phyloP scores from a whole-genome alignment of 1,140 invertebrate genomes.

The Drosophila cardini region DNA sequence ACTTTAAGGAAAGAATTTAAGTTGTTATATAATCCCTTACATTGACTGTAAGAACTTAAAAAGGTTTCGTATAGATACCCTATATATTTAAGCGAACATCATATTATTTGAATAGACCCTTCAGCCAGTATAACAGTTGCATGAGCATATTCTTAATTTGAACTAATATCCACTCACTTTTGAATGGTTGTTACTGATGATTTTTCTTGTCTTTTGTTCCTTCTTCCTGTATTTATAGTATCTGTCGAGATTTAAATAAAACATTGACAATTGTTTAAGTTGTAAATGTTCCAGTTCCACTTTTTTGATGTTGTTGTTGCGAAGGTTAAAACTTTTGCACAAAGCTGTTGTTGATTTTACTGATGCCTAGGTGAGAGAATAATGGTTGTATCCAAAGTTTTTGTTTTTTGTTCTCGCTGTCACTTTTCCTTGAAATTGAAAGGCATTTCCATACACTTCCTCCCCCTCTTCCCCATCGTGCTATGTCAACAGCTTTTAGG shows the following conservation, averaged over 20 bases:
- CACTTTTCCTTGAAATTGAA: constrained; percentile 13
- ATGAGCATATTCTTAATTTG: constrained; percentile 10
- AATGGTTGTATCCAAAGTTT: constrained; percentile 20
- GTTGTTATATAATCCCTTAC: too few species aligned
- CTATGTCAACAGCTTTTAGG: constrained; percentile 28
- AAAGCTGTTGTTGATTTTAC: constrained; percentile 51
- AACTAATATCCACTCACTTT: constrained; percentile 55
- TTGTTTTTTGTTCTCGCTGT: neutral
- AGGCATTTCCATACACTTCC: constrained; percentile 23
- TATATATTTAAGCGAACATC: neutral
- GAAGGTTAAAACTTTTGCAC: constrained; percentile 52
- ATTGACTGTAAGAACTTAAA: too few species aligned
- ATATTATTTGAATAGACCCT: neutral
- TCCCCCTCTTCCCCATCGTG: neutral
- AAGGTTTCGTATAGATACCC: too few species aligned
- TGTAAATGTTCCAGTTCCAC: constrained; percentile 17
- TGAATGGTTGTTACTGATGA: constrained; percentile 46
- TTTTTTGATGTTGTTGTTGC: neutral
- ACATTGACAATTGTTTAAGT: constrained; percentile 67
- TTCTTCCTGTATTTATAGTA: constrained; percentile 29
- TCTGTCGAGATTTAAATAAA: constrained; percentile 67
- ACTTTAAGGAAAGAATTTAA: too few species aligned
- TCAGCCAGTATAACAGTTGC: neutral
- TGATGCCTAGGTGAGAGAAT: constrained; percentile 13
- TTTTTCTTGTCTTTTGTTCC: constrained; percentile 41